Base-by-base conservation (phyloP, 1,140 invertebrate species). In the Zophobas morio region DNA sequence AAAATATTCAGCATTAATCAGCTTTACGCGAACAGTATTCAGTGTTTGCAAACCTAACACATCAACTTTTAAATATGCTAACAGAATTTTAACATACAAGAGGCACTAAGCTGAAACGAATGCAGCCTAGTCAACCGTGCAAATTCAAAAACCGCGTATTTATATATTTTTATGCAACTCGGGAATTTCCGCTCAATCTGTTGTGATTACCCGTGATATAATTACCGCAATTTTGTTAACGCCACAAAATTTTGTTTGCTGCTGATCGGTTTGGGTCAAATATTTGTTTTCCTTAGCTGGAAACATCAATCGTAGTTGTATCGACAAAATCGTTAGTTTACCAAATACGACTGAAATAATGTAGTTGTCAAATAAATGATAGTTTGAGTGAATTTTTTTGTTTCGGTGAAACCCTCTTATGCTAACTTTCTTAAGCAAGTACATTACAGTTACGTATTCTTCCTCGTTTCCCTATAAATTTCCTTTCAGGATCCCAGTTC, bases 1-100 rank as follows among this genome's bases (percentile, higher is more conserved):
- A 51, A 51, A 51, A 51, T 51, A 51, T 51, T 51, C 49, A 51
- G n/a, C n/a, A 51, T 51, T 51, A 51, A 51, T 51, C 49, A 51
- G 49, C 49, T 51, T 20, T 51, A 51, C 6, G 49, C n/a, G 49
- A 51, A 51, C 49, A 2, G 49, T 51, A 2, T 51, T 46, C 3
- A 46, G 3, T 46, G 42, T 46, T 46, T 3, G 3, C 4, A 51
- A 51, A 2, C 2, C 49, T 20, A 51, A 20, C 49, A 20, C 49
- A 51, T 51, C 3, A 51, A 20, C 49, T 51, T 51, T 51, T 2
- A 51, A 51, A 20, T 51, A 46, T 46, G 20, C 49, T 4, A 51
- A 51, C 20, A 20, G 49, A 4, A 8, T 46, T 46, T 3, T 46
- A 4, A 4, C 8, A 46, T 46, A 46, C 42, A 46, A 4, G 20